A percentile compares a stretch with the other conserved stretches of the same genome.
These are phyloP conservation scores for Acanthochromis polyacanthus DNA, from an alignment of 2,113 vertebrate genomes.

Conservation along the genomic window DNA sequence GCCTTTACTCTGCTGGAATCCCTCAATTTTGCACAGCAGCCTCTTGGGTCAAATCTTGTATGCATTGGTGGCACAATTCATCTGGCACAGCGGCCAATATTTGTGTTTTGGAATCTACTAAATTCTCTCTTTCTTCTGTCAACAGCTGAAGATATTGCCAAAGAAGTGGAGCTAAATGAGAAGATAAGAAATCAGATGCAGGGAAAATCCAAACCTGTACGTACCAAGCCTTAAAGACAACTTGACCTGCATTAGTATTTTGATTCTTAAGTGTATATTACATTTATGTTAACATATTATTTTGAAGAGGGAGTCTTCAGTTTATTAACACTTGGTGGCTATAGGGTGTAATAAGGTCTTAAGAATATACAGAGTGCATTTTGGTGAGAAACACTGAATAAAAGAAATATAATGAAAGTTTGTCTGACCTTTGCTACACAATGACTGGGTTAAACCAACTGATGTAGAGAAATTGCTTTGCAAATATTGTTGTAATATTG, in stretches of 20 bases:
- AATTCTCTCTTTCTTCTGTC: constrained; percentile 58
- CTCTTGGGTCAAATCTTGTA: neutral
- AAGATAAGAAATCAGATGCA: constrained; percentile 87
- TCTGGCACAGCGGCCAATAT: constrained; percentile 6
- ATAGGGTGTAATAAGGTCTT: no score
- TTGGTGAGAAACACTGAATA: no score
- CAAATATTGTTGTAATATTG: constrained; percentile 7
- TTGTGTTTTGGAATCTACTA: constrained; percentile 8
- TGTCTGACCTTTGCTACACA: no score
- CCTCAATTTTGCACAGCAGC: neutral
- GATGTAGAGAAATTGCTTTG: no score
- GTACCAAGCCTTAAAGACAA: constrained; percentile 49
- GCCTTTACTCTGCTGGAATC: neutral
- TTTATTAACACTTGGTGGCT: no score
- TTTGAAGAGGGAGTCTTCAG: no score
- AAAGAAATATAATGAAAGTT: no score
- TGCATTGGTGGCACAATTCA: constrained; percentile 5
- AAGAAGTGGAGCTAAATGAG: constrained; percentile 92
- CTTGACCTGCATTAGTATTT: neutral
- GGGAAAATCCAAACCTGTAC: constrained; percentile 76
- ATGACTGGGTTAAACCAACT: no score
- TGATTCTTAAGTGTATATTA: neutral
- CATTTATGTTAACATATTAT: neutral
- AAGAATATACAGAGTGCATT: no score
- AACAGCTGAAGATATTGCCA: constrained; percentile 91